Conservation (phyloP, 2,888 invertebrate genomes). For the Agrypnus murinus region DNA sequence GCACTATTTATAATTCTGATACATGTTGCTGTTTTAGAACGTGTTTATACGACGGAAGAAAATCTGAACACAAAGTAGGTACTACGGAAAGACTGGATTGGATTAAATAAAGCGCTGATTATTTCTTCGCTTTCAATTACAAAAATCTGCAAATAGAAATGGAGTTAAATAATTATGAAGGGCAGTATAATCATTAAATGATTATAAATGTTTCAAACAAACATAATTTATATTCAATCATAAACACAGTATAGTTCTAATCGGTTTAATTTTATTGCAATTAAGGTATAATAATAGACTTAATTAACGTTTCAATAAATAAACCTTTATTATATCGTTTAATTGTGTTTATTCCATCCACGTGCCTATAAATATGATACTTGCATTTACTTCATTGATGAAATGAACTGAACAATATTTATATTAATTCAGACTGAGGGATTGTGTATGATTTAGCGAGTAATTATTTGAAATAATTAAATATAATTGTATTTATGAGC, state of each 20-base stretch:
- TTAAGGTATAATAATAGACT: constrained; percentile 44
- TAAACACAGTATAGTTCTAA: constrained; percentile 36
- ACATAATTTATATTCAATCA: constrained; percentile 47
- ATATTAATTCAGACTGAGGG: constrained; percentile 35
- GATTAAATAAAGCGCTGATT: constrained; percentile 2
- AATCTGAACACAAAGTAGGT: constrained; percentile 17
- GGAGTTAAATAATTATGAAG: constrained; percentile 36
- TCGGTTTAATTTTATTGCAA: constrained; percentile 42
- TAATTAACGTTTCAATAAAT: constrained; percentile 46
- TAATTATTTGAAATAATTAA: constrained; percentile 39
- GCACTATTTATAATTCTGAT: constrained; percentile 45
- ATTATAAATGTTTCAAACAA: constrained; percentile 45
- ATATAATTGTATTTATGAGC: constrained; percentile 21
- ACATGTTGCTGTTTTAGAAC: constrained; percentile 16
- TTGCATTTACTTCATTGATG: constrained; percentile 39
- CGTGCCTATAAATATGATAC: constrained; percentile 40
- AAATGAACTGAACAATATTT: constrained; percentile 34
- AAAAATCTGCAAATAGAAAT: constrained; percentile 28
- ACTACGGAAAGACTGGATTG: constrained; percentile 5
- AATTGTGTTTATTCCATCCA: constrained; percentile 43
- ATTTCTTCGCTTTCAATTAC: constrained; percentile 22
- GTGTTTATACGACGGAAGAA: constrained; percentile 12
- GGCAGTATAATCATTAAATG: constrained; percentile 41
- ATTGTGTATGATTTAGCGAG: constrained; percentile 42
- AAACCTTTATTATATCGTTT: constrained; percentile 40